phyloP scores from a whole-genome alignment of 2,888 invertebrate species.

The Pterobdella sp. region DNA sequence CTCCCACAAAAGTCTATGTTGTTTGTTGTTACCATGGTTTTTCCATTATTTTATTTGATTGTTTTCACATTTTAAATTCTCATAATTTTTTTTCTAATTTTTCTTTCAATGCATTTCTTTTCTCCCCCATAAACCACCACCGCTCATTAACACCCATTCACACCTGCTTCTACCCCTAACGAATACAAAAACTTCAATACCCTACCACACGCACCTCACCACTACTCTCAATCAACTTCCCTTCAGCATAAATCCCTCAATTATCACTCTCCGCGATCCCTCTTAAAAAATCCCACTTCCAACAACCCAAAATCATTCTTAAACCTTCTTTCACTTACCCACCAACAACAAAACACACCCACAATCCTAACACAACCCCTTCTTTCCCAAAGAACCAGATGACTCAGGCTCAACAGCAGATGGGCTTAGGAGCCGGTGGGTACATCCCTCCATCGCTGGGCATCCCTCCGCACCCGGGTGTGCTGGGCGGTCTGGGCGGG shows the following conservation, averaged over 20 bases:
- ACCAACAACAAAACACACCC: not conserved
- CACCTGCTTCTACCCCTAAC: not conserved
- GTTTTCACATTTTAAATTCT: too few relatives aligned
- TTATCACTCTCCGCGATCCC: too few relatives aligned
- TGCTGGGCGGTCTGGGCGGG: slow-evolving; percentile 28
- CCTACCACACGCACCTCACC: not conserved
- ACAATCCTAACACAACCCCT: not conserved
- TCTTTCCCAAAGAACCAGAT: slow-evolving; percentile 28
- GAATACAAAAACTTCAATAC: not conserved
- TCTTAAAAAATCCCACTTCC: not conserved
- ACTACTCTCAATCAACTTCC: too few relatives aligned
- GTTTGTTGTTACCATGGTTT: too few relatives aligned
- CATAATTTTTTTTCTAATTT: too few relatives aligned
- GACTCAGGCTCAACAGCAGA: slow-evolving; percentile 31
- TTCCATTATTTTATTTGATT: too few relatives aligned
- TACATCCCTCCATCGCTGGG: slow-evolving; percentile 22
- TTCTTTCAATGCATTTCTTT: too few relatives aligned
- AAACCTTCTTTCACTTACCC: not conserved
- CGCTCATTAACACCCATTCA: not conserved
- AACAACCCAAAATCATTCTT: not conserved
- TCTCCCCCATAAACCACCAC: not conserved
- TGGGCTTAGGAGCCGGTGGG: slow-evolving; percentile 17
- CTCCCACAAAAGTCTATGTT: too few relatives aligned
- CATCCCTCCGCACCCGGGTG: slow-evolving; percentile 30
- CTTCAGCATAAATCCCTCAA: too few relatives aligned